phyloP scores from a whole-genome alignment of 2,113 vertebrate genomes.

The Erythrolamprus reginae region DNA sequence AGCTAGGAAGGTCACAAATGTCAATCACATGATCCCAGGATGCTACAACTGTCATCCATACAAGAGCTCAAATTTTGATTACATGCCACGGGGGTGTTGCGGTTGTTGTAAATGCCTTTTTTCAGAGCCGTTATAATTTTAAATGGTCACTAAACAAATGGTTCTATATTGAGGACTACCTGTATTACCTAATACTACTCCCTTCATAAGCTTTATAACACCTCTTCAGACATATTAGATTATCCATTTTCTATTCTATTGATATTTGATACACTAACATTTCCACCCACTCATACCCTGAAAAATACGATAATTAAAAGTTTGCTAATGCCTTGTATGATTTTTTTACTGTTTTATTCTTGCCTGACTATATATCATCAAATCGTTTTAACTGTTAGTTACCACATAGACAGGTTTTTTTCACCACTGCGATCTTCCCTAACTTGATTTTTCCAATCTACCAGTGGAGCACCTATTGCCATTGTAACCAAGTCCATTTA shows the following conservation, averaged over 20 bases:
- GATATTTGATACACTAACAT: too few species aligned
- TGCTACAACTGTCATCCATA: too few species aligned
- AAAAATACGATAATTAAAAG: too few species aligned
- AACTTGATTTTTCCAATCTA: background rate
- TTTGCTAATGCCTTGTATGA: background rate
- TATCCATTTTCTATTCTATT: background rate
- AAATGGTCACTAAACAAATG: too few species aligned
- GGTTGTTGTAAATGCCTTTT: too few species aligned
- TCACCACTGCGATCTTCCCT: background rate
- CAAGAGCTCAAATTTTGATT: too few species aligned
- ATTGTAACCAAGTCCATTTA: background rate
- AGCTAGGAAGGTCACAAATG: too few species aligned
- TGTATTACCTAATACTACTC: background rate
- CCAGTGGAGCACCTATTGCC: background rate
- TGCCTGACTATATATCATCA: background rate
- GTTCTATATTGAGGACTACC: too few species aligned
- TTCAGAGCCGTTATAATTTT: too few species aligned
- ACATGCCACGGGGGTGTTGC: too few species aligned
- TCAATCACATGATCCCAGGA: too few species aligned
- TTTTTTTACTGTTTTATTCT: background rate
- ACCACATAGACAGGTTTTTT: background rate
- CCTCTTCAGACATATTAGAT: background rate
- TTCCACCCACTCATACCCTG: too few species aligned
- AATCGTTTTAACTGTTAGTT: background rate
- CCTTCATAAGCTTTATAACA: slow-evolving; percentile 12